Percentiles rank a stretch among this genome's conserved stretches.
Conservation (phyloP, 2,888 invertebrate genomes). For the Leptopilina drosophilae region DNA sequence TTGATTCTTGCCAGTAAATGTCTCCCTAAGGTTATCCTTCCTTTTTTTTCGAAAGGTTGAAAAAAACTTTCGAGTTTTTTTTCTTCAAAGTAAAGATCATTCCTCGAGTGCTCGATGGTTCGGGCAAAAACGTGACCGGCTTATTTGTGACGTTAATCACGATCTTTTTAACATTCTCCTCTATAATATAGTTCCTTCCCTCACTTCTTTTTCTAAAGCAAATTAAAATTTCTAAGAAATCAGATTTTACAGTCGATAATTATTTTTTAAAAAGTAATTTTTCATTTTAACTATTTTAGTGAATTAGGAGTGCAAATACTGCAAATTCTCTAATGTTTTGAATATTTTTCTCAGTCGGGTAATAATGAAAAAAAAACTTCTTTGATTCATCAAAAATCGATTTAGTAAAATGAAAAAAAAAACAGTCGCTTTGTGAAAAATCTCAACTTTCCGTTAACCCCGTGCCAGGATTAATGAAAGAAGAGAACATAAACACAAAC, state of each 20-base stretch:
- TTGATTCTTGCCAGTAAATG: not conserved
- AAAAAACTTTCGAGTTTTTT: slow-evolving; percentile 4
- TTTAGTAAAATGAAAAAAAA: too few relatives aligned
- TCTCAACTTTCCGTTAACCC: not conserved
- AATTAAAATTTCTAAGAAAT: too few relatives aligned
- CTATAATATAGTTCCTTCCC: not conserved
- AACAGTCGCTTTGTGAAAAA: too few relatives aligned
- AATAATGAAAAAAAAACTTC: too few relatives aligned
- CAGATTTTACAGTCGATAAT: too few relatives aligned
- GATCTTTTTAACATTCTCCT: slow-evolving; percentile 34
- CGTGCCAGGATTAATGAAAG: not conserved
- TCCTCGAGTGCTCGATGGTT: slow-evolving; percentile 40
- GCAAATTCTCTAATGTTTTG: too few relatives aligned
- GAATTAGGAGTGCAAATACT: too few relatives aligned
- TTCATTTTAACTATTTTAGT: too few relatives aligned
- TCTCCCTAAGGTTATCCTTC: not conserved
- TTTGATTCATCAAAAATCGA: too few relatives aligned
- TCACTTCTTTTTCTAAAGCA: slow-evolving; percentile 1
- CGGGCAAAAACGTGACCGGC: slow-evolving; percentile 33
- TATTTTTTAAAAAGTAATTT: too few relatives aligned
- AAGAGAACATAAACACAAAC: not conserved
- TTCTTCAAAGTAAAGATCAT: slow-evolving; percentile 25
- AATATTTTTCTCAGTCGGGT: too few relatives aligned
- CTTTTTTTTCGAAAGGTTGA: not conserved
- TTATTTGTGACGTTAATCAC: slow-evolving; percentile 26